A percentile compares a stretch with the other conserved stretches of the same genome.
phyloP scores from a whole-genome alignment of 2,113 vertebrate species.

The Dinomys branickii region DNA sequence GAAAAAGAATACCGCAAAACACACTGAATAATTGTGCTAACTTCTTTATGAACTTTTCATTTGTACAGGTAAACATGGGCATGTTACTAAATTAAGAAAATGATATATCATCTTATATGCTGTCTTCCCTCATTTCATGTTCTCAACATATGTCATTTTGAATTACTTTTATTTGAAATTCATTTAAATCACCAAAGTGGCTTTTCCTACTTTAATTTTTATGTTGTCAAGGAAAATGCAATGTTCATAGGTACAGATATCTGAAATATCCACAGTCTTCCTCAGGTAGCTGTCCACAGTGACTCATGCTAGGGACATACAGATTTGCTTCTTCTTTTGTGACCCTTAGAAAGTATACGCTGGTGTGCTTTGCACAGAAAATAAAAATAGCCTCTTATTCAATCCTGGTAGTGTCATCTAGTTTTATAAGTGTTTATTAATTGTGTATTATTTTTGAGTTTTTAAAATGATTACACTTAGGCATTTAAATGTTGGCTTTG shows the following conservation, averaged over 20 bases:
- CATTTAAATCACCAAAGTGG: neutral
- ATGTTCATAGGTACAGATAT: neutral
- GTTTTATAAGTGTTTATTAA: neutral
- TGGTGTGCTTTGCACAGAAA: neutral
- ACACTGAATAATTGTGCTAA: neutral
- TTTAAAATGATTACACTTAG: neutral
- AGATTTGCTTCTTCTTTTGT: neutral
- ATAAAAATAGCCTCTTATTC: neutral
- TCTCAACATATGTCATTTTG: neutral
- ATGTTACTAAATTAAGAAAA: neutral
- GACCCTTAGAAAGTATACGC: neutral
- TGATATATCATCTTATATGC: neutral
- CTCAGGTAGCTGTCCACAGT: neutral
- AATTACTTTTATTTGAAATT: constrained; percentile 12
- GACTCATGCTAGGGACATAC: neutral
- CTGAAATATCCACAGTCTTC: neutral
- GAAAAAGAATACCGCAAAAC: neutral
- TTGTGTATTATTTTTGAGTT: neutral
- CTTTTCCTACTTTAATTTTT: neutral
- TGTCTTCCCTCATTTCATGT: neutral
- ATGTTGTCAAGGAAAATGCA: neutral
- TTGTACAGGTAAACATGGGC: neutral
- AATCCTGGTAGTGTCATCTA: neutral
- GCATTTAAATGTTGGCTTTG: neutral
- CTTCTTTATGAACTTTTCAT: neutral